These are phyloP conservation scores for Cotesia typhae DNA, from an alignment of 1,140 invertebrate genomes.

Conservation along the genomic window DNA sequence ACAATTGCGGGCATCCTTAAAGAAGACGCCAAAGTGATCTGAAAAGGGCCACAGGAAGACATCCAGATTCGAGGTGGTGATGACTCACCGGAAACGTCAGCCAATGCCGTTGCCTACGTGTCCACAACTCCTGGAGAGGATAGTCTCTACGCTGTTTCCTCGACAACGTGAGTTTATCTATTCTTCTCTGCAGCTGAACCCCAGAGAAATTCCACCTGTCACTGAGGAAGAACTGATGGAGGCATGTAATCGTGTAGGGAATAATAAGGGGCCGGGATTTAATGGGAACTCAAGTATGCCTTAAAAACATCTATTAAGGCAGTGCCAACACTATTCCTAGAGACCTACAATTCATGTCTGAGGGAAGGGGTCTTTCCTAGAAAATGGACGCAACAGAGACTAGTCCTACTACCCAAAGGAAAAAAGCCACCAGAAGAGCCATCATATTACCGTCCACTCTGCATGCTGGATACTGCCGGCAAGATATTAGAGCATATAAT, in stretches of 20 bases:
- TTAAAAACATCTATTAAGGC: background rate
- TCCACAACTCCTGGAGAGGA: background rate
- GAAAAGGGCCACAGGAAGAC: too few species aligned
- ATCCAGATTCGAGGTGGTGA: slow-evolving; percentile 34
- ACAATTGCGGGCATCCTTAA: too few species aligned
- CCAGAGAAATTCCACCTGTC: slow-evolving; percentile 3
- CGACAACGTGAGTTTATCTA: background rate
- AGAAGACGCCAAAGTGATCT: too few species aligned
- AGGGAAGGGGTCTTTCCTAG: background rate
- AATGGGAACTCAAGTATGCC: slow-evolving; percentile 40
- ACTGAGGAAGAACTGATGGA: slow-evolving; percentile 36
- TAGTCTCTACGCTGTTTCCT: slow-evolving; percentile 16
- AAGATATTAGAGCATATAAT: background rate
- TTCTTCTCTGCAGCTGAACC: too few species aligned
- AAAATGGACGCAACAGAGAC: background rate
- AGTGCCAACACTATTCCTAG: background rate
- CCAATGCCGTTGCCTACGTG: background rate
- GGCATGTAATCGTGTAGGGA: slow-evolving; percentile 41
- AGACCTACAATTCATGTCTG: background rate
- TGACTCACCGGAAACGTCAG: background rate
- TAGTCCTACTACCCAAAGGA: background rate
- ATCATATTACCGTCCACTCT: background rate
- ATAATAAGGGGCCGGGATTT: slow-evolving; percentile 47
- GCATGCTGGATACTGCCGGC: background rate
- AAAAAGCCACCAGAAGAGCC: background rate